Base-by-base conservation (phyloP, 2,888 invertebrate species). In the Ormyrus nitidulus region DNA sequence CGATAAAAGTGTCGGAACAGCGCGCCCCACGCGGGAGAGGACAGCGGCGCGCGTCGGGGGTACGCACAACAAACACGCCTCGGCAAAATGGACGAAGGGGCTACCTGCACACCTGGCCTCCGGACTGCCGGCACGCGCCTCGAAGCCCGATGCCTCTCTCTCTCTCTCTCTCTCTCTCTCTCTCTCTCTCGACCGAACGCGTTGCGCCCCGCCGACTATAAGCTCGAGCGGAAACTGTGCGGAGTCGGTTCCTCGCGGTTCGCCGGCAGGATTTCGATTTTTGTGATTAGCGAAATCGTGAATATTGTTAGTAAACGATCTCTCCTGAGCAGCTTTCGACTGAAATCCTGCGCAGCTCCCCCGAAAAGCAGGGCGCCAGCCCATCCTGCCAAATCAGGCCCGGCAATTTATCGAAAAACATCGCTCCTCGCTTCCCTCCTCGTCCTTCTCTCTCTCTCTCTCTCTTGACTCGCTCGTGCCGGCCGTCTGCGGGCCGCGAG, bases 101-200 rank as follows among this genome's bases (percentile, higher is more conserved):
- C 70, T 65, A 34, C 48, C 54, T 44, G 2, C 19, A 19, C 76
- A 78, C 72, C 78, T 78, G 78, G 78, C 79, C 69, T 74, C 73
- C 64, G 44, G 13, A 58, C 58, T 71, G 44, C 68, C 73, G 77
- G 83, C 84, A 83, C 83, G 85, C 70, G 84, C 83, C 68, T 81
- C 19, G 19, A 19, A 19, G 19, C 19, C 19, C 19, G 19, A 19
- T 19, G 84, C 84, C 75, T 82, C 83, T 84, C 82, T 59, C n/a
- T 84, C 83, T 48, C 83, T 81, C 80, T 83, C 83, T 75, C 59
- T 49, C 70, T 64, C 13, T 46, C 56, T 9, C 5, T 8, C 54
- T 62, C 13, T 53, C 54, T 51, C 61, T 2, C 70, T 44, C 34
- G 11, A 1, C 5, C 62, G 10, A 64, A n/a, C 59, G 11, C 6